Evolutionary conservation across 2,797 vertebrate species (phyloP).

Genomic region (Morelia viridis): DNA sequence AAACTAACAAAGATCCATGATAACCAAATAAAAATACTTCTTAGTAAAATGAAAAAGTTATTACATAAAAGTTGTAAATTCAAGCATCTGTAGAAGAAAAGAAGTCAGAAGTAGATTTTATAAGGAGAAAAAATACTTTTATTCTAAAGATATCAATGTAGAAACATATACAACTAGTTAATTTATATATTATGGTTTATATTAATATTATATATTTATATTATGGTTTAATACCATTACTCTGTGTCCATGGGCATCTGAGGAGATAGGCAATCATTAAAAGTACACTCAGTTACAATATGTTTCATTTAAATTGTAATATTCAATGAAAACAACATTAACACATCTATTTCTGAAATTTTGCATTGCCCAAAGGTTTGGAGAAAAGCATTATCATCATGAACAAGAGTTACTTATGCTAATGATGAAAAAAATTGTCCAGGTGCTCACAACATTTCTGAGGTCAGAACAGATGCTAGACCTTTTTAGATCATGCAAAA

Average conservation of each 20-base stretch:
- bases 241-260: neutral
- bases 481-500: constrained; percentile 54
- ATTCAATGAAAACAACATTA: neutral
- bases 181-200: neutral
- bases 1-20: neutral
- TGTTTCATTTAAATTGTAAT: neutral
- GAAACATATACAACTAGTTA: neutral
- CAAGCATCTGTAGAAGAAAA: neutral
- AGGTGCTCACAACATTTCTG: constrained; percentile 17
- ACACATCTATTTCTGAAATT: neutral
- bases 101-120: neutral
- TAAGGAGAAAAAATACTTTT: neutral
- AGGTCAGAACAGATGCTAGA: constrained; percentile 43
- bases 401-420: neutral
- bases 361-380: neutral
- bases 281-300: neutral
- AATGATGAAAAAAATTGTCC: neutral
- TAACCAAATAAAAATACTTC: neutral
- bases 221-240: neutral
- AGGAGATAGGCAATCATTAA: neutral
- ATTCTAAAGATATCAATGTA: neutral
- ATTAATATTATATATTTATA: neutral
- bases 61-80: neutral
- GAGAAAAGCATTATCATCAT: neutral
- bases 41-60: neutral